These are phyloP conservation scores for Proisotoma minuta DNA, from an alignment of 2,888 invertebrate genomes.

Conservation along the genomic window DNA sequence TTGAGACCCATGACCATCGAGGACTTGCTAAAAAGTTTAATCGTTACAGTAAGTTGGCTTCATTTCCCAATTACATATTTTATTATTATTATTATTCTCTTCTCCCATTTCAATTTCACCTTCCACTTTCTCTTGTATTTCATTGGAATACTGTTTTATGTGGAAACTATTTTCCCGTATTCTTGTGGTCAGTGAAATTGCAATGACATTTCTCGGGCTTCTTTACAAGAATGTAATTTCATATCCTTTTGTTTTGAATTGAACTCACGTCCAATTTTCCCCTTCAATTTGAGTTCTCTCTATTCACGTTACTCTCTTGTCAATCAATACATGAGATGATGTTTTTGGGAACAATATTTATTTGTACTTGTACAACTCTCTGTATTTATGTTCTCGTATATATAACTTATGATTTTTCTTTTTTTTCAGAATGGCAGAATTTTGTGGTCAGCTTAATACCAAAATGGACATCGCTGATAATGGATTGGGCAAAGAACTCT, in stretches of 20 bases:
- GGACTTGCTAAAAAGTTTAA: background rate
- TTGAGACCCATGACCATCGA: slow-evolving; percentile 32
- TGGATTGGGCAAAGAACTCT: slow-evolving; percentile 44
- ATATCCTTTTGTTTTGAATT: slow-evolving; percentile 19
- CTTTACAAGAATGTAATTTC: slow-evolving; percentile 26
- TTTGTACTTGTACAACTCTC: too few relatives aligned
- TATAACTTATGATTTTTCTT: too few relatives aligned
- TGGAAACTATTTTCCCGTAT: too few relatives aligned
- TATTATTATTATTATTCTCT: background rate
- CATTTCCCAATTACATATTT: background rate
- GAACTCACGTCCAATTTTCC: slow-evolving; percentile 24
- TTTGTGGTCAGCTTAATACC: slow-evolving; percentile 33
- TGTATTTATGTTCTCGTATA: too few relatives aligned
- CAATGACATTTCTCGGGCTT: slow-evolving; percentile 27
- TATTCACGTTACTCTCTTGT: too few relatives aligned
- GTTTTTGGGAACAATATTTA: too few relatives aligned
- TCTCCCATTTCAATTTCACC: background rate
- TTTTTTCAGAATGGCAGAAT: slow-evolving; percentile 36
- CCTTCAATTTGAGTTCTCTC: too few relatives aligned
- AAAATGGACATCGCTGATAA: slow-evolving; percentile 42
- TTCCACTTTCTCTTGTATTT: too few relatives aligned
- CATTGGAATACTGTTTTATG: too few relatives aligned
- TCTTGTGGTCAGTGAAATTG: too few relatives aligned
- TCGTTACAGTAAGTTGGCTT: background rate
- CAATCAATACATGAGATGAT: too few relatives aligned